Percentiles rank a stretch among this genome's conserved stretches.
Conservation (phyloP, 1,140 invertebrate species). For the Brachionus koreanus region DNA sequence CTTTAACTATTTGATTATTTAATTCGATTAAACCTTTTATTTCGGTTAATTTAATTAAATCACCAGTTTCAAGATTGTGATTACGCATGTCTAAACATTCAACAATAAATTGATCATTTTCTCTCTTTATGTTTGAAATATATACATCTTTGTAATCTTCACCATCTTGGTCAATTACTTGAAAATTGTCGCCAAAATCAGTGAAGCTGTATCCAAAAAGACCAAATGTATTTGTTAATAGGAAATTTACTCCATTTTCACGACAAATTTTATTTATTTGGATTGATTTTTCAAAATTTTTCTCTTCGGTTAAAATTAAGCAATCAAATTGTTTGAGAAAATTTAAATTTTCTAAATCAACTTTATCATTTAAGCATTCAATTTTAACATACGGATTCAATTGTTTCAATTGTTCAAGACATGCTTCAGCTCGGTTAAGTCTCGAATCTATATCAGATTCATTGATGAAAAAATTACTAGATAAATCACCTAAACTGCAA, state of each 20-base stretch:
- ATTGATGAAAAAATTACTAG: constrained; percentile 55
- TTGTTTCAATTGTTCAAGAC: constrained; percentile 50
- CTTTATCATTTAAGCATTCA: constrained; percentile 47
- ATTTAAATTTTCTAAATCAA: constrained; percentile 49
- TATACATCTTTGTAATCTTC: constrained; percentile 57
- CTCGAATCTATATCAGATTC: constrained; percentile 50
- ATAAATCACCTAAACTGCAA: constrained; percentile 49
- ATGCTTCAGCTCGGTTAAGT: constrained; percentile 52
- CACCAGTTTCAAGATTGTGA: constrained; percentile 55
- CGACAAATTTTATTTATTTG: constrained; percentile 26
- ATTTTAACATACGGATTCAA: constrained; percentile 58
- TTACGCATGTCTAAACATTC: constrained; percentile 51
- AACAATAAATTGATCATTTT: constrained; percentile 53
- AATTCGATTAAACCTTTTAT: constrained; percentile 55
- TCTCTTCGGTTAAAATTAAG: not conserved
- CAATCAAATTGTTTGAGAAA: constrained; percentile 37
- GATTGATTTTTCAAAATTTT: not conserved
- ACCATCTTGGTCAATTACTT: constrained; percentile 55
- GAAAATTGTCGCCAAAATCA: constrained; percentile 58
- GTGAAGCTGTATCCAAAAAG: constrained; percentile 54
- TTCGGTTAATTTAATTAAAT: constrained; percentile 56
- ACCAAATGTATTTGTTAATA: constrained; percentile 56
- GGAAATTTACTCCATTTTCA: constrained; percentile 50
- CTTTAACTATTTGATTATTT: constrained; percentile 49
- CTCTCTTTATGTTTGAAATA: constrained; percentile 55